Base-by-base conservation (phyloP, 2,888 invertebrate genomes). In the Drosophila bunnanda region DNA sequence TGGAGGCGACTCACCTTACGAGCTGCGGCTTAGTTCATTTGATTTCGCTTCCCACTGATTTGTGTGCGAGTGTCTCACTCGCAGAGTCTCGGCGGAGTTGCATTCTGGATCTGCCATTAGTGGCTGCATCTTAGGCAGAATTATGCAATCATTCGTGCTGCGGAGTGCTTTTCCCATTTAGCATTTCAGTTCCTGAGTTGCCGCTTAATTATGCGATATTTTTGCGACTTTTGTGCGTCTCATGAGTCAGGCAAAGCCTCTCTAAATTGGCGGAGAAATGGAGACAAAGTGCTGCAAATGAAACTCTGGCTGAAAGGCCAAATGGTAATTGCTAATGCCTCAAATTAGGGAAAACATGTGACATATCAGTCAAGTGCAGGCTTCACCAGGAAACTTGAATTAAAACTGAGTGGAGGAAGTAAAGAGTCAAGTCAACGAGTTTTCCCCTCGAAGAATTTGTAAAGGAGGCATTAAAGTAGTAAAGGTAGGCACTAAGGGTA, bases 1-100 rank as follows among this genome's bases (percentile, higher is more conserved):
- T 34, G 52, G 43, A 56, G 59, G 69, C 60, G 59, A 55, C 38
- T 57, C 62, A 58, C 53, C 68, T 66, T 56, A 32, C 50, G 53
- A 50, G 60, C 62, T 70, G 65, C 48, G 65, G 74, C 65, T 46
- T 58, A 80, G 80, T 78, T 78, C 88, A 88, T 88, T 88, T 85
- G 74, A 88, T 85, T 88, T 80, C 70, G 68, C 56, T 67, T 76
- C 71, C 55, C 55, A 69, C 46, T 70, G 64, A 71, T 61, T 59
- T 44, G 48, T 69, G 39, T n/a, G 41, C 28, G 50, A 52, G 32
- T 15, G 20, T 15, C 20, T 34, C 32, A 3, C 32, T 32, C 46
- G 3, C 22, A 17, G 30, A 17, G 65, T 17, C 34, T 38, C 55
- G 13, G 46, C n/a, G 54, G 32, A 66, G 67, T 17, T 48, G 44